A percentile compares a stretch with the other conserved stretches of the same genome.
Conservation (phyloP, 2,797 vertebrate genomes). For the Tapera naevia region DNA sequence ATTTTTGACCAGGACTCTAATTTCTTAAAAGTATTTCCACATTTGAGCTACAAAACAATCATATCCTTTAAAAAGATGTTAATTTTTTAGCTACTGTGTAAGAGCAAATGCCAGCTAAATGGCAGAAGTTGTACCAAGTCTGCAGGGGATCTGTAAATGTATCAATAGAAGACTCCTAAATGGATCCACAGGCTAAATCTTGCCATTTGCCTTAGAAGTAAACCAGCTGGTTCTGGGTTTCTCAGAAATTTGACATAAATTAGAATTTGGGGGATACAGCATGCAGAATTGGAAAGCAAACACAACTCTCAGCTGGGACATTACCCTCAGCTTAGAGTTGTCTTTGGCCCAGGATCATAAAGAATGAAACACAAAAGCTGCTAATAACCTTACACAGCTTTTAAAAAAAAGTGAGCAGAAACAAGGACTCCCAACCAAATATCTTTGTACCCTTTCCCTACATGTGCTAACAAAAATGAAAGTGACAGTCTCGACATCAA, state of each 20-base stretch:
- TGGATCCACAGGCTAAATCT: not conserved
- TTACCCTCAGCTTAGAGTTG: not conserved
- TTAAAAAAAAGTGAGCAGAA: not conserved
- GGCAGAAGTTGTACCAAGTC: not conserved
- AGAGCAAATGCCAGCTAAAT: not conserved
- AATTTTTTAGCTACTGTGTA: not conserved
- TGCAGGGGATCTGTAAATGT: not conserved
- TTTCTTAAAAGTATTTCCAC: not conserved
- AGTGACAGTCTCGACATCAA: not conserved
- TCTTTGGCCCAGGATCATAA: not conserved
- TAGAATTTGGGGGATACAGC: not conserved
- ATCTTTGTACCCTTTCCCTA: not conserved
- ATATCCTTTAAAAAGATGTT: not conserved
- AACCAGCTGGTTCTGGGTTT: not conserved
- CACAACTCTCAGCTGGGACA: not conserved
- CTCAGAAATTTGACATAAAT: not conserved
- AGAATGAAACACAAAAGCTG: not conserved
- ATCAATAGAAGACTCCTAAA: not conserved
- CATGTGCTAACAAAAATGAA: not conserved
- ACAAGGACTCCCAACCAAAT: accelerated
- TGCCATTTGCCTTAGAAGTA: not conserved
- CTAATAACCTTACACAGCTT: not conserved
- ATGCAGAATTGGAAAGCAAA: not conserved
- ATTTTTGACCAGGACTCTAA: not conserved
- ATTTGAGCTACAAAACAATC: not conserved